phyloP scores from a whole-genome alignment of 1,140 invertebrate species.

The Probaryconus sp. region DNA sequence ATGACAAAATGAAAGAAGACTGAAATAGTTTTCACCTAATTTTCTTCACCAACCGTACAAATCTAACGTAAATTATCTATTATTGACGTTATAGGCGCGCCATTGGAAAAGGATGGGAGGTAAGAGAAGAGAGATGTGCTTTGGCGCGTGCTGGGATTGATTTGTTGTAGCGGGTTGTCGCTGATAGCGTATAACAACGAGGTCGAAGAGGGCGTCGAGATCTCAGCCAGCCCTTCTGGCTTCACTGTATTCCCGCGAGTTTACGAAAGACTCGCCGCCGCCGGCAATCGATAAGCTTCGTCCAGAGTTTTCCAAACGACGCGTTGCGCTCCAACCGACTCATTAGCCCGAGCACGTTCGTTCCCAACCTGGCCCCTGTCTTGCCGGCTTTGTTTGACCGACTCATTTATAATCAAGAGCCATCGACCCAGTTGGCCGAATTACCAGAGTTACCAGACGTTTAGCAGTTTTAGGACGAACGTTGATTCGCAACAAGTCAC shows the following conservation, averaged over 20 bases:
- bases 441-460: too few relatives aligned
- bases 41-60: too few relatives aligned
- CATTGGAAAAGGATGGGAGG: not conserved
- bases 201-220: conserved; percentile 48
- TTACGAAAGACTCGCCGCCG: conserved; percentile 45
- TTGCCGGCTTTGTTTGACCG: too few relatives aligned
- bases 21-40: too few relatives aligned
- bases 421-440: too few relatives aligned
- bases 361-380: too few relatives aligned
- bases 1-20: too few relatives aligned
- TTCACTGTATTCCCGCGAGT: conserved; percentile 37
- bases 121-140: conserved; percentile 18
- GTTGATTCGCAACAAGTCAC: too few relatives aligned
- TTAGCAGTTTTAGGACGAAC: too few relatives aligned
- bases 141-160: conserved; percentile 49
- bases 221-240: conserved; percentile 49
- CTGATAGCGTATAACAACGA: conserved; percentile 60
- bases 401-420: too few relatives aligned
- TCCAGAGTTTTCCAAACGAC: conserved; percentile 60
- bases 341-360: too few relatives aligned
- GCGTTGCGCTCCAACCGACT: conserved; percentile 29
- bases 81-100: conserved; percentile 21
- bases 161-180: conserved; percentile 54
- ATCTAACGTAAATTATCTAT: conserved; percentile 11
- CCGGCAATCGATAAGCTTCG: conserved; percentile 64